Percentiles rank a stretch among this genome's conserved stretches.
Conservation (phyloP, 2,888 invertebrate species). For the Smittia aterrima region DNA sequence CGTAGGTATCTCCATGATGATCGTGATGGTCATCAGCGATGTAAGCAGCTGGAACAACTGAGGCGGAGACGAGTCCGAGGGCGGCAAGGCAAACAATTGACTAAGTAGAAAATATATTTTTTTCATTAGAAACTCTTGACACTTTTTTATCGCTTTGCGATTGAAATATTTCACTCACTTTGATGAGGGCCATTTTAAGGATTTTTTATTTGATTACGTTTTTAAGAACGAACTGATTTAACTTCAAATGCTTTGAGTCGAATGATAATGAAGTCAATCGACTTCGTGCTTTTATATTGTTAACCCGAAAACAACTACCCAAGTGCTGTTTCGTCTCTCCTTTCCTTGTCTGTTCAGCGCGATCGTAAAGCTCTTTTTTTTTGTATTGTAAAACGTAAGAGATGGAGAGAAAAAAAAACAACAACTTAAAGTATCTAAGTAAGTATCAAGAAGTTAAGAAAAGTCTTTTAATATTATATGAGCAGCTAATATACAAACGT, state of each 20-base stretch:
- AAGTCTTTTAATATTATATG: background rate
- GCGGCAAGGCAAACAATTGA: constrained; percentile 53
- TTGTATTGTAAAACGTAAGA: background rate
- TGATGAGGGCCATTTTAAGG: constrained; percentile 53
- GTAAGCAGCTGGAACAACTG: constrained; percentile 49
- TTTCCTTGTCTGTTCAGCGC: background rate
- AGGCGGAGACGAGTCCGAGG: constrained; percentile 53
- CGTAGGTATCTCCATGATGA: constrained; percentile 47
- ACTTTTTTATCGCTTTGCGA: background rate
- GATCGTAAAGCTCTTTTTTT: background rate
- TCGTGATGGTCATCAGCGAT: constrained; percentile 45
- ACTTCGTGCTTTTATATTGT: constrained; percentile 54
- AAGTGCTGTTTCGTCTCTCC: background rate
- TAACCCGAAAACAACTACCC: background rate
- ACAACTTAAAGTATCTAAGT: background rate
- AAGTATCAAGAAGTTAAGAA: background rate
- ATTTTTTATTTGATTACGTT: constrained; percentile 37
- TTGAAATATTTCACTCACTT: constrained; percentile 50
- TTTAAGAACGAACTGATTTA: constrained; percentile 44
- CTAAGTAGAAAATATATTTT: constrained; percentile 45
- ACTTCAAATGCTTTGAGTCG: constrained; percentile 52
- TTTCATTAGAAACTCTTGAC: background rate
- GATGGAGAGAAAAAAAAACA: background rate
- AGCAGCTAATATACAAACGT: background rate
- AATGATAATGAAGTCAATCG: constrained; percentile 56